Evolutionary conservation across 2,797 vertebrate species (phyloP).

Genomic region (Helostoma temminkii): DNA sequence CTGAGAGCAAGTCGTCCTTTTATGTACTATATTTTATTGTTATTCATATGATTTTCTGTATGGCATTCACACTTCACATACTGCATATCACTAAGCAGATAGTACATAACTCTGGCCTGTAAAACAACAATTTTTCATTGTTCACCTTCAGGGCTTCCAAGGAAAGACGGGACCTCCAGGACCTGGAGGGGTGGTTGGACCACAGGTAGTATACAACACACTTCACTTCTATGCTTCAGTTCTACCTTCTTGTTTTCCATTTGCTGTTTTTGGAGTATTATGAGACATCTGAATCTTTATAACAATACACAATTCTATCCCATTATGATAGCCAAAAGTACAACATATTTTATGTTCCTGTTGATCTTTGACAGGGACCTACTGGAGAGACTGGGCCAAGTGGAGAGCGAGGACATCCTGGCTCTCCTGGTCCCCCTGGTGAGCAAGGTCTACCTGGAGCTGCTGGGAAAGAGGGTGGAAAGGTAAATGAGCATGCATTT

Average conservation of each 20-base stretch:
- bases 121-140: slow-evolving; percentile 20
- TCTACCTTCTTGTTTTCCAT: neutral
- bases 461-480: slow-evolving; percentile 98
- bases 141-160: slow-evolving; percentile 92
- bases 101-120: neutral
- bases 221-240: neutral
- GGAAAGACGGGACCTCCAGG: slow-evolving; percentile 98
- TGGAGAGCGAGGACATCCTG: slow-evolving; percentile 97
- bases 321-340: neutral
- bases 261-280: neutral
- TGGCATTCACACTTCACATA: neutral
- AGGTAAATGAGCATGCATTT: slow-evolving; percentile 83
- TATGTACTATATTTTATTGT: neutral
- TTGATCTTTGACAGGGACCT: slow-evolving; percentile 87
- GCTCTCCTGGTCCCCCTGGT: slow-evolving; percentile 95
- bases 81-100: neutral
- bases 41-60: neutral
- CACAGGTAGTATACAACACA: slow-evolving; percentile 87
- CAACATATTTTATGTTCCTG: neutral
- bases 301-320: no score
- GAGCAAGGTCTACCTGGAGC: slow-evolving; percentile 97
- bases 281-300: neutral
- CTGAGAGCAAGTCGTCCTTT: neutral
- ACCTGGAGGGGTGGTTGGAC: slow-evolving; percentile 97
- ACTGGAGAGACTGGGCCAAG: slow-evolving; percentile 96